A percentile compares a stretch with the other conserved stretches of the same genome.
Conservation (phyloP, 2,797 vertebrate genomes). For the Erethizon dorsatum region DNA sequence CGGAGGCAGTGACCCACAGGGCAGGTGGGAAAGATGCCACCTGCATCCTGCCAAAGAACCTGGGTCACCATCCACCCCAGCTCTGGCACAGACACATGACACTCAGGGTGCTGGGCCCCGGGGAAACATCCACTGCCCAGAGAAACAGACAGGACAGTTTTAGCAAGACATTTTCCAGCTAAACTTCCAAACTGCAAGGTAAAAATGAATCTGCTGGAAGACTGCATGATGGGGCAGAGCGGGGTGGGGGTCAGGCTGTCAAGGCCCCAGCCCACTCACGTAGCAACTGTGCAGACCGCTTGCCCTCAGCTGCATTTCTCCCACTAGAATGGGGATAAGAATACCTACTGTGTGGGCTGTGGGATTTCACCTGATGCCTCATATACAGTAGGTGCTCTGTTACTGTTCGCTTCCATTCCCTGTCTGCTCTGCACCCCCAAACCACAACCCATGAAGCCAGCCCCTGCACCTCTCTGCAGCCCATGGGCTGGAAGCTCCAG, state of each 20-base stretch:
- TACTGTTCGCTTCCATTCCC: not conserved
- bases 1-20: not conserved
- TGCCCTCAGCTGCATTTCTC: not conserved
- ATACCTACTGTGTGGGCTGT: fast-evolving
- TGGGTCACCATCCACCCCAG: not conserved
- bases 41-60: not conserved
- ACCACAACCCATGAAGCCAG: not conserved
- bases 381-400: not conserved
- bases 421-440: not conserved
- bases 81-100: not conserved
- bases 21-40: not conserved
- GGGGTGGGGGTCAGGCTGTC: not conserved
- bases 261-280: not conserved
- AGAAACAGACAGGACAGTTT: not conserved
- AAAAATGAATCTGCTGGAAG: not conserved
- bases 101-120: no score
- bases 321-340: no score
- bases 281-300: not conserved
- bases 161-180: not conserved
- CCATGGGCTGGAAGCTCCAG: not conserved
- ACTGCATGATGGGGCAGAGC: not conserved
- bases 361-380: not conserved
- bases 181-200: not conserved
- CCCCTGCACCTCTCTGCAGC: not conserved
- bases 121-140: not conserved